Evolutionary conservation across 2,797 vertebrate species (phyloP), one percentile per base, ranked within the genome.

Genomic region (Micromesistius poutassou): DNA sequence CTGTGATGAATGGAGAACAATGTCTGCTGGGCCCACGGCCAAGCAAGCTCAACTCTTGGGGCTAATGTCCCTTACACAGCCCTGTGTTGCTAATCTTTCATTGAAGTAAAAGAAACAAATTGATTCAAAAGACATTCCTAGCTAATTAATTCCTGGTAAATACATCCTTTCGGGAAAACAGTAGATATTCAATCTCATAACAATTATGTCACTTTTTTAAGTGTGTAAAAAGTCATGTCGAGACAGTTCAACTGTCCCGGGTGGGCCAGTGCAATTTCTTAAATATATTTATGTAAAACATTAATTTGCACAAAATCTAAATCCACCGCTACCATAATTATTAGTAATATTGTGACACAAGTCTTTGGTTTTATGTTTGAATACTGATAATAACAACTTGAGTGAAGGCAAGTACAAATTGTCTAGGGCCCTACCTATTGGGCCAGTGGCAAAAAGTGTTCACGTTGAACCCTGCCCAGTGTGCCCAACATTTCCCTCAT

Each of bases 1-100:
- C 86, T 88, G 79, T 84, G 80, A 87, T 72, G 79, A 80, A 68
- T 68, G 36, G 6, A 82, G 38, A 75, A 81, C 89, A 84, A 80
- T 9, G 62, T 68, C n/a, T 72, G 2, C 85, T 80, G 79, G 87
- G 85, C 83, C 5, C 9, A 16, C 33, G n/a, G 86, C 87, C 90
- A 90, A 78, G 86, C 31, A 73, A 66, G 71, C 55, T 82, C 87
- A 88, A 80, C 78, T 79, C 46, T 80, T 72, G 40, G 73, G 30
- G 79, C 33, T 85, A 76, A 81, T 76, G 19, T 79, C n/a, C 13
- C 46, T 25, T 68, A 46, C 31, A 50, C 19, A n/a, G 36, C 33
- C n/a, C 40, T 74, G 40, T 62, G 25, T 16, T 75, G 42, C 72
- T 75, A 68, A 68, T 28, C 62, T 68, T 68, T 68, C 62, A 68